Base-by-base conservation (phyloP, 2,888 invertebrate genomes). In the Imbricaverruca yamaguchii region DNA sequence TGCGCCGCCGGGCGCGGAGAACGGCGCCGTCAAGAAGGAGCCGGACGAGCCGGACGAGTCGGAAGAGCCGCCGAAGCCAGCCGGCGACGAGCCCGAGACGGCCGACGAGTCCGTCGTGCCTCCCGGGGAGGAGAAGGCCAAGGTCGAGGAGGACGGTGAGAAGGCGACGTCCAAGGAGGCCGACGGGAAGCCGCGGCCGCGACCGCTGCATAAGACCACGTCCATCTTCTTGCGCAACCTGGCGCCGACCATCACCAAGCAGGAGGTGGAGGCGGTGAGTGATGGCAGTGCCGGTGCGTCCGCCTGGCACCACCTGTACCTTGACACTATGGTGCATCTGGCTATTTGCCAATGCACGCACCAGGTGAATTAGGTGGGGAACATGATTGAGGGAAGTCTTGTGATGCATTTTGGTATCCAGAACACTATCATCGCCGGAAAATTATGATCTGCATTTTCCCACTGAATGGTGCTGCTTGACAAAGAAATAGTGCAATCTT, bases 211-310 rank as follows among this genome's bases (percentile, higher is more conserved):
- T 87, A 95, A 96, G 86, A 99, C 98, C 0, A 94, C 96, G 56
- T 98, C 98, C 2, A 98, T 99, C 85, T 99, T 99, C 87, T 89
- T 99, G 82, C 91, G 98, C 80, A 98, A 98, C 88, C 90, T 99
- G 82, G 96, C 98, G 0, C 97, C 99, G 0, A 93, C 95, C 1
- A 96, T 98, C 82, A 98, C 98, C 0, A 95, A 96, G 86, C 94
- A 95, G 80, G 99, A 99, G 89, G 94, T 99, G 10, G 98, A 98
- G 90, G 93, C 94, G 61, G 94, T 97, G 87, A 90, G 91, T 90
- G 69, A 39, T 6, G 13, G 39, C 39, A 39, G 39, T 39, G 39
- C 39, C 39, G 4, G 39, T 39, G 39, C 39, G 39, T 39, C 39
- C 39, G 39, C 39, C 4, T 39, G 39, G 39, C 39, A 39, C 39